Conservation (phyloP, 2,797 vertebrate species). For the Allochrocebus solatus region DNA sequence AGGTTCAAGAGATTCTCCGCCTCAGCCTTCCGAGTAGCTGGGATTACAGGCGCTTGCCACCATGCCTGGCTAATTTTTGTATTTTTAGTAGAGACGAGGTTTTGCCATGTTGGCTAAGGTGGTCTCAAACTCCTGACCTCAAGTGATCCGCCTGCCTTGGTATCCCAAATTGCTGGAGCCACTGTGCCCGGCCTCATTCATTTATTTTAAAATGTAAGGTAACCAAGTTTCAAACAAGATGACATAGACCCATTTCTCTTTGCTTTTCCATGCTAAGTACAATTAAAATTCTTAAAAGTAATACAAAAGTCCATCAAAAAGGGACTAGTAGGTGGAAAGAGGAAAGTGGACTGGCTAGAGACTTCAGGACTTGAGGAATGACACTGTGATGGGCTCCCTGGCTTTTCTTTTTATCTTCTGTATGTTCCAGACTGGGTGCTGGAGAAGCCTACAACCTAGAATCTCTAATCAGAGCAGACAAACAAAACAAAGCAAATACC, state of each 20-base stretch:
- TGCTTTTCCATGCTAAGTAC: not conserved
- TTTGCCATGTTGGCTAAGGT: too few relatives aligned
- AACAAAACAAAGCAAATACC: slow-evolving; percentile 28
- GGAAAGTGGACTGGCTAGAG: not conserved
- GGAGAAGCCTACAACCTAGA: not conserved
- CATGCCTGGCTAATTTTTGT: too few relatives aligned
- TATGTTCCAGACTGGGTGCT: not conserved
- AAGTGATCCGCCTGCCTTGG: too few relatives aligned
- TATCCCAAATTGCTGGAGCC: too few relatives aligned
- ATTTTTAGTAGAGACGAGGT: not conserved
- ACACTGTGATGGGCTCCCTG: not conserved
- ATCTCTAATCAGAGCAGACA: not conserved
- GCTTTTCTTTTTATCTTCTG: not conserved
- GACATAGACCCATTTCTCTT: slow-evolving; percentile 33
- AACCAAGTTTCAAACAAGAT: slow-evolving; percentile 16
- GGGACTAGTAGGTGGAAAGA: not conserved
- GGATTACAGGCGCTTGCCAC: too few relatives aligned
- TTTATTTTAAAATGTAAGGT: slow-evolving; percentile 41
- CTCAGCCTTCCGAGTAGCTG: too few relatives aligned
- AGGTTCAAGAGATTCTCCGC: too few relatives aligned
- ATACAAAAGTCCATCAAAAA: not conserved
- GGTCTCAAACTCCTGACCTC: too few relatives aligned
- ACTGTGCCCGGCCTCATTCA: not conserved
- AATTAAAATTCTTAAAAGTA: slow-evolving; percentile 21
- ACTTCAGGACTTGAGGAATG: not conserved